phyloP scores from a whole-genome alignment of 2,888 invertebrate genomes.

The Plutella xylostella region DNA sequence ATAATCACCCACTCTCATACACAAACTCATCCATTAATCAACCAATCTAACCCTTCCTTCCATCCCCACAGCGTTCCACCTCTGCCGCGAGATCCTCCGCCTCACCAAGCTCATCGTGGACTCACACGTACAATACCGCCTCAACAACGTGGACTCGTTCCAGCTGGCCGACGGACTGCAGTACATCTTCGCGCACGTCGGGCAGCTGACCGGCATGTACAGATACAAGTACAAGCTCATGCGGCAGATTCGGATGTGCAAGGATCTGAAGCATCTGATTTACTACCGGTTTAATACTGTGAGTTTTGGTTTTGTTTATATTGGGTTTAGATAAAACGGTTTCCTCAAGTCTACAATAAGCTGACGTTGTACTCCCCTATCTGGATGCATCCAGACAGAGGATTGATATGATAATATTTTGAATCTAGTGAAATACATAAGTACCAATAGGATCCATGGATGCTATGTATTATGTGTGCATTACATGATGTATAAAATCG shows the following conservation, averaged over 20 bases:
- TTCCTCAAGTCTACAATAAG: no score
- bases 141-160: slow-evolving; percentile 99
- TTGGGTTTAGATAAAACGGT: no score
- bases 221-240: slow-evolving; percentile 98
- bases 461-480: no score
- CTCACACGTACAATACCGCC: slow-evolving; percentile 98
- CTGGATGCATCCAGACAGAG: no score
- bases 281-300: slow-evolving; percentile 99
- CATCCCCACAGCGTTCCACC: slow-evolving; percentile 85
- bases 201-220: slow-evolving; percentile 99
- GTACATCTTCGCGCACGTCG: slow-evolving; percentile 99
- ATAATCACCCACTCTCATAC: no score
- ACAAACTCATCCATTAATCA: no score
- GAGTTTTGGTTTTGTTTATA: slow-evolving; percentile 37
- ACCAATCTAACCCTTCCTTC: no score
- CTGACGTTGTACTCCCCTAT: no score
- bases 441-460: no score
- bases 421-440: no score
- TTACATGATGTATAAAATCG: no score
- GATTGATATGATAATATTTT: no score
- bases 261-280: slow-evolving; percentile 98
- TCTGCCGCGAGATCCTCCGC: slow-evolving; percentile 98
- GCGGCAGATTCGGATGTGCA: slow-evolving; percentile 99
- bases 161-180: slow-evolving; percentile 98
- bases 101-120: slow-evolving; percentile 98